phyloP scores from a whole-genome alignment of 2,797 vertebrate genomes.

The Eulemur albifrons region DNA sequence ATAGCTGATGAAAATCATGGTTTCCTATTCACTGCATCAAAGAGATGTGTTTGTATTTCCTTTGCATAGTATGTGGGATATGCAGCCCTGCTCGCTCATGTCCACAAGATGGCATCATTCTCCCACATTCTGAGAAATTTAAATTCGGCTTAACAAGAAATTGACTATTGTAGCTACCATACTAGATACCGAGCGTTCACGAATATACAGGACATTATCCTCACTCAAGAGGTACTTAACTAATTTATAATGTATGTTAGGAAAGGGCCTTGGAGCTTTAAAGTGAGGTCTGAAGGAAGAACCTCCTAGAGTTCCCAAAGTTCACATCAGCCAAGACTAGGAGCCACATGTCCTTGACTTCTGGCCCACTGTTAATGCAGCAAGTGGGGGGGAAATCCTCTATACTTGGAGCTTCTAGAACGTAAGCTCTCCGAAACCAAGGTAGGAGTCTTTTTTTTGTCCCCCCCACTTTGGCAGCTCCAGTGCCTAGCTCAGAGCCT shows the following conservation, averaged over 20 bases:
- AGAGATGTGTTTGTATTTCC: no score
- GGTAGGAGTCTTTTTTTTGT: neutral
- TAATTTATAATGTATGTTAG: neutral
- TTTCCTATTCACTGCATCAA: neutral
- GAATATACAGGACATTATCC: neutral
- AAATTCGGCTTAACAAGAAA: neutral
- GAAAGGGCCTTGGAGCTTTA: neutral
- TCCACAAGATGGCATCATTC: slow-evolving; percentile 79
- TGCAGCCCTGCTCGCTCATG: neutral
- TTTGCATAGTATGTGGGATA: accelerated
- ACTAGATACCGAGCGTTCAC: neutral
- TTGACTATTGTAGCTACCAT: neutral
- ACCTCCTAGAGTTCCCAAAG: neutral
- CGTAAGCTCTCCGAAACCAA: neutral
- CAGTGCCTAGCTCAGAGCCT: neutral
- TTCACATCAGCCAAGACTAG: neutral
- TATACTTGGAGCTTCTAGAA: neutral
- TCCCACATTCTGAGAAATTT: neutral
- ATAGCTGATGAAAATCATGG: neutral
- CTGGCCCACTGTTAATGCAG: neutral
- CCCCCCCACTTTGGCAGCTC: neutral
- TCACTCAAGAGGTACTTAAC: neutral
- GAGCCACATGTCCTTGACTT: neutral
- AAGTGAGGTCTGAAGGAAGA: neutral
- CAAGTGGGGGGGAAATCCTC: neutral